Conservation (phyloP, 2,113 vertebrate genomes). For the Cryptomyrus ogoouensis region DNA sequence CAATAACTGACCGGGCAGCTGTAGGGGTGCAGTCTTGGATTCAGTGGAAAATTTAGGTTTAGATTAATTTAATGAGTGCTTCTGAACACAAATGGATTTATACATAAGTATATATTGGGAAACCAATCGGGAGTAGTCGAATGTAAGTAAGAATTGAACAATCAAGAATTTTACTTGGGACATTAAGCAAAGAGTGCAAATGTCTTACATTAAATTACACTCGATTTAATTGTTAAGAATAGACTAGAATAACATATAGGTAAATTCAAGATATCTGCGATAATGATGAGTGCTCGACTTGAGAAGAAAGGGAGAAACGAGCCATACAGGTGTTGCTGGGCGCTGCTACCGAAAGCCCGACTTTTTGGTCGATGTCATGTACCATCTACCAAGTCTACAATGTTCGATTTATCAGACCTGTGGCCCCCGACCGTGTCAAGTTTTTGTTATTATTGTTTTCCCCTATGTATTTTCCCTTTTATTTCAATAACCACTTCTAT, state of each 20-base stretch:
- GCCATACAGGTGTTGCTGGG: neutral
- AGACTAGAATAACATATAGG: neutral
- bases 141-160: neutral
- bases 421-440: neutral
- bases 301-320: neutral
- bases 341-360: neutral
- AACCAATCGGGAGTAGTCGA: neutral
- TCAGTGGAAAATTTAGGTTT: neutral
- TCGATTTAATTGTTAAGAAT: neutral
- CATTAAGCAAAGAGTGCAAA: neutral
- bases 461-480: neutral
- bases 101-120: neutral
- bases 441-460: neutral
- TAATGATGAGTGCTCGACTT: neutral
- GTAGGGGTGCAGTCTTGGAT: neutral
- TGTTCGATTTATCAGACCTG: neutral
- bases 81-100: neutral
- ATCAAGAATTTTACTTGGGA: neutral
- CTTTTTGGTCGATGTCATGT: neutral
- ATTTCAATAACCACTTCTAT: neutral
- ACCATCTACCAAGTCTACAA: neutral
- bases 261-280: neutral
- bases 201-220: neutral
- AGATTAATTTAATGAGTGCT: neutral
- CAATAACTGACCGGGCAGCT: neutral